Base-by-base conservation (phyloP, 2,797 vertebrate genomes). In the Centroberyx gerrardi region DNA sequence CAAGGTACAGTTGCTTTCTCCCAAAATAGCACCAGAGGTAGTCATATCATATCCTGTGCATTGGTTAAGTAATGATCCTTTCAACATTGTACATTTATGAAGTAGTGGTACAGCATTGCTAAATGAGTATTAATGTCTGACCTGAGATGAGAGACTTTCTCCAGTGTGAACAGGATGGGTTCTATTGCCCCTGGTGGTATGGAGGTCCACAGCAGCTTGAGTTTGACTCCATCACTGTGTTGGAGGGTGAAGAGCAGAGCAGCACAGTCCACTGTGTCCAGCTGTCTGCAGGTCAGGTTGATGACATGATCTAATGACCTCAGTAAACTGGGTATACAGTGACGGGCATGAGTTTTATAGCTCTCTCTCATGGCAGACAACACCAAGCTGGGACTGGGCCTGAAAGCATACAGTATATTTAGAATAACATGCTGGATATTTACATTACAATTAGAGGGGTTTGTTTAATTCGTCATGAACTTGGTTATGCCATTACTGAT, bases 131-230 rank as follows among this genome's bases (percentile, higher is more conserved):
- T 42, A 1, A 69, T 4, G 17, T 77, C 66, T 72, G 63, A 86
- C 84, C 84, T 80, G 74, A 86, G 77, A 0, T 70, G 68, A 75
- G 77, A 83, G n/a, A 83, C 68, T 31, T 6, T 78, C 63, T 73
- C 63, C 74, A 86, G 74, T 9, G 27, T 5, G 0, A 3, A 49
- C 17, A 81, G 40, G 56, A 86, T 8, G 22, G 68, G 61, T 62
- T 70, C 5, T 8, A 13, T 22, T 8, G n/a, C 48, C 64, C 0
- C 56, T 42, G 72, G 3, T 67, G 81, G 74, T 28, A 88, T 76
- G 84, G 75, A 90, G 58, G 62, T 76, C 87, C 86, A 88, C 64
- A 82, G 12, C 73, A 92, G 85, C 33, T 74, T 86, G 70, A 93
- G 87, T 63, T 71, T 72, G 5, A 92, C 76, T 53, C 58, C 7